These are phyloP conservation scores for Macrotis lagotis DNA, from an alignment of 2,113 vertebrate species.

Conservation along the genomic window DNA sequence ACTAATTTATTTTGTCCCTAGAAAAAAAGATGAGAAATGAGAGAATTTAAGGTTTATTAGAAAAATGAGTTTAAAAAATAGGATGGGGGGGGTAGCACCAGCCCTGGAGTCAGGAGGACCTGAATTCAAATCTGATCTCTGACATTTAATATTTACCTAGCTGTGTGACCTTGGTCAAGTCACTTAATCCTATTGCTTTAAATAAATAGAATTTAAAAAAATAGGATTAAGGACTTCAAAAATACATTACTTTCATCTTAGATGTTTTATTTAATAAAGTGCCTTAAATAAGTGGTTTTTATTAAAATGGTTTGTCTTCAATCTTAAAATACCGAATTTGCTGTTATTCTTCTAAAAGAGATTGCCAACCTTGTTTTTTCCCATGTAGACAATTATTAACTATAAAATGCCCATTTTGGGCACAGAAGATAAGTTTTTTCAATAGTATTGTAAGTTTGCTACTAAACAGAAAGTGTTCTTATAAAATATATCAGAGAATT, in stretches of 20 bases:
- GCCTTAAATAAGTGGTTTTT: background rate
- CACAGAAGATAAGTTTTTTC: background rate
- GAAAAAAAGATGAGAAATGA: background rate
- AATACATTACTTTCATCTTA: background rate
- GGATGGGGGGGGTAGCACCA: too few relatives aligned
- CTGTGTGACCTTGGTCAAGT: too few relatives aligned
- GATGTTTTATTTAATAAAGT: background rate
- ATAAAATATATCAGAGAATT: background rate
- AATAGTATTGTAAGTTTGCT: background rate
- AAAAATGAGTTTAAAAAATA: background rate
- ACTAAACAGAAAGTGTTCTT: background rate
- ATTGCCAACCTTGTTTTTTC: background rate
- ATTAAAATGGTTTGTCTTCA: background rate
- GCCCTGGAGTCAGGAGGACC: too few relatives aligned
- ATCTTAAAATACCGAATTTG: background rate
- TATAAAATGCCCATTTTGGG: background rate
- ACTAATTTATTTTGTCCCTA: background rate
- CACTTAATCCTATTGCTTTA: too few relatives aligned
- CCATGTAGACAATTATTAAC: background rate
- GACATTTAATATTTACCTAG: too few relatives aligned
- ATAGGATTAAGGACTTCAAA: background rate
- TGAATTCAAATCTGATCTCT: too few relatives aligned
- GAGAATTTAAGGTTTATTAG: slow-evolving; percentile 1
- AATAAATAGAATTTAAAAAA: background rate
- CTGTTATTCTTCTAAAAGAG: background rate